Base-by-base conservation (phyloP, 1,140 invertebrate genomes). In the Eciton burchellii region DNA sequence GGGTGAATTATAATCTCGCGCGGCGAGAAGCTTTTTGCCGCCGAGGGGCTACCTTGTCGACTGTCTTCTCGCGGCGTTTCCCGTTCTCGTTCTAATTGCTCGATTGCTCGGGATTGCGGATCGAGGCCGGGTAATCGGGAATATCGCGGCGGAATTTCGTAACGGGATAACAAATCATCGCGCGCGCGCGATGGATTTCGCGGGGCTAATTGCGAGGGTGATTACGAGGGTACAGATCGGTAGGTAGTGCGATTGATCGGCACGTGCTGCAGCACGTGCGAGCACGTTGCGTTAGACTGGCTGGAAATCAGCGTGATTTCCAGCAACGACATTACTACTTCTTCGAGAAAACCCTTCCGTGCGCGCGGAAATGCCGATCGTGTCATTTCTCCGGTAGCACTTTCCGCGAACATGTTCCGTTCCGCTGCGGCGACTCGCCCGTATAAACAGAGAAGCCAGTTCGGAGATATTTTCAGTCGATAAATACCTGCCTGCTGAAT, bases 401-500 rank as follows among this genome's bases (percentile, higher is more conserved):
- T 81, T 81, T 81, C 26, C 68, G 12, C 19, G 45, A n/a, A n/a
- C n/a, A n/a, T n/a, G n/a, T n/a, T n/a, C 57, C 21, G 62, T 77
- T 77, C 56, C 43, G 62, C 73, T 68, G 43, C 35, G 8, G 11
- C 21, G 62, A 35, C 59, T 52, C 29, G 59, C 59, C 41, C n/a
- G 29, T 76, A 35, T 35, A 54, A 76, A 76, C 24, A 52, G 45
- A 62, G 65, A 65, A 76, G 29, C 45, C 52, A 76, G 52, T 76
- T 65, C 63, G 19, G 45, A 63, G 47, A 52, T 24, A 76, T 29
- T 65, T 54, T 76, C 43, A 4, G 45, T 65, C 19, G 35, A 54
- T 65, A 76, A 76, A 41, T 76, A 65, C 19, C n/a, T n/a, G 26
- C n/a, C 4, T 35, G 47, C 19, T n/a, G 14, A 76, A 76, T 41